A percentile compares a stretch with the other conserved stretches of the same genome.
Evolutionary conservation across 2,113 vertebrate genomes (phyloP).

Genomic region (Marmota monax): DNA sequence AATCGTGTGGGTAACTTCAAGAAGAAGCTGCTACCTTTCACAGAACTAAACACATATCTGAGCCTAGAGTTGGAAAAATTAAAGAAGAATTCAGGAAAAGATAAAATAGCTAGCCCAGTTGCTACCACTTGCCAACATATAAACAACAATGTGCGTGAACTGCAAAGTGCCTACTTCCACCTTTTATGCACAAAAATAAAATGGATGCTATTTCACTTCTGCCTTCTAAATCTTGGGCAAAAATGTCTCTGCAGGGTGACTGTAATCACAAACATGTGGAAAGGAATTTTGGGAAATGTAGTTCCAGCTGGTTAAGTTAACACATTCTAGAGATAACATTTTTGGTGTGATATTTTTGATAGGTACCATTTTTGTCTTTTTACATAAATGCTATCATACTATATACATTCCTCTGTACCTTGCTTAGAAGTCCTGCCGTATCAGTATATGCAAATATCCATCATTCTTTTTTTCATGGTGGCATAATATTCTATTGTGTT

Average conservation of each 20-base stretch:
- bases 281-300: slow-evolving; percentile 25
- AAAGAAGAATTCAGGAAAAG: not conserved
- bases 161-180: not conserved
- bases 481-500: not conserved
- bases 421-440: not conserved
- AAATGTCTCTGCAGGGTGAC: not conserved
- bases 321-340: not conserved
- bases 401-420: not conserved
- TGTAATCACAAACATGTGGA: not conserved
- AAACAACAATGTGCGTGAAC: not conserved
- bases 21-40: not conserved
- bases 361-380: not conserved
- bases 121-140: not conserved
- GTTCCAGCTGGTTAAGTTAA: not conserved
- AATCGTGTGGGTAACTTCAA: not conserved
- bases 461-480: not conserved
- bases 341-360: not conserved
- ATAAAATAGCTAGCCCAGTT: not conserved
- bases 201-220: not conserved
- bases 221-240: not conserved
- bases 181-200: not conserved
- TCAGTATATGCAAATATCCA: not conserved
- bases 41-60: not conserved
- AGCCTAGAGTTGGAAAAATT: not conserved
- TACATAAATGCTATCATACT: not conserved